Percentiles rank a stretch among this genome's conserved stretches.
Conservation (phyloP, 2,888 invertebrate genomes). For the Aporophyla lueneburgensis region DNA sequence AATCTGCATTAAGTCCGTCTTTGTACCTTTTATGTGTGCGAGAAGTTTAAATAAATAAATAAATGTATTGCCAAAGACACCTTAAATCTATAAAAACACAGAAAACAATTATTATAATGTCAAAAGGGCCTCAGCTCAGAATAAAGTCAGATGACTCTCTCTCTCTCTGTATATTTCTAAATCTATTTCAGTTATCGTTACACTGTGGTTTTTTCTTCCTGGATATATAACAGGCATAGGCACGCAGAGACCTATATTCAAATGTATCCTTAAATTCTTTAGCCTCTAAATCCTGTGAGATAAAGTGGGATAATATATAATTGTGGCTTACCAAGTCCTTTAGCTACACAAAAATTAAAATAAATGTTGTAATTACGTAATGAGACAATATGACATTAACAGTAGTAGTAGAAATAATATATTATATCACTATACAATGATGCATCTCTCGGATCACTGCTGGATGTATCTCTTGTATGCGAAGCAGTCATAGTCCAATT, state of each 20-base stretch:
- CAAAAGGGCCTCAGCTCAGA: no score
- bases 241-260: constrained; percentile 3
- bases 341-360: not conserved
- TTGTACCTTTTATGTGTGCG: no score
- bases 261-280: constrained; percentile 18
- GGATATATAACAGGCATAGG: not conserved
- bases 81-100: no score
- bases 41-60: no score
- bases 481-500: not conserved
- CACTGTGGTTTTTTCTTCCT: not conserved
- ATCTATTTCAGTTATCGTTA: not conserved
- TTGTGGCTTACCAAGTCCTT: constrained; percentile 32
- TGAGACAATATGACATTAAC: no score
- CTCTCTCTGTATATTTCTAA: not conserved
- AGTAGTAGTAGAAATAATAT: not conserved
- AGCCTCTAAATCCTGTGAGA: constrained; percentile 11
- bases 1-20: no score
- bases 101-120: no score
- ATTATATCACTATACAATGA: no score
- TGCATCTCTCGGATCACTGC: not conserved
- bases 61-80: no score
- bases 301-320: constrained; percentile 36
- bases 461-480: not conserved
- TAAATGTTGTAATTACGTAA: not conserved
- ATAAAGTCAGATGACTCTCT: no score